These are phyloP conservation scores for Mormyrops boulengeri DNA, from an alignment of 2,797 vertebrate genomes.

Conservation along the genomic window DNA sequence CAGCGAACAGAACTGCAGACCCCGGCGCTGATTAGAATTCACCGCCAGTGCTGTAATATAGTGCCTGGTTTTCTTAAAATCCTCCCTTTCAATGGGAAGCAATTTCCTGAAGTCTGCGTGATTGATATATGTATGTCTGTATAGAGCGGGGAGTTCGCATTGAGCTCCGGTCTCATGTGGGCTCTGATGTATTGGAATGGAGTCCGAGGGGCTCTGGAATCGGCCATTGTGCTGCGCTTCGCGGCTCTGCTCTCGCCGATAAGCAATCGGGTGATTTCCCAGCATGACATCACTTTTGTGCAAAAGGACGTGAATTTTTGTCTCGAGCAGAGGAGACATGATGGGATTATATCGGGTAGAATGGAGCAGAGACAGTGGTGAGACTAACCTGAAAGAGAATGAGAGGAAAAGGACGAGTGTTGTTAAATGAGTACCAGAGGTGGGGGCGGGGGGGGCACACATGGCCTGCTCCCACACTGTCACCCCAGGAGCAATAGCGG, in stretches of 20 bases:
- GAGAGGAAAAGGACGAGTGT: neutral
- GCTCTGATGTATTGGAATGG: constrained; percentile 2
- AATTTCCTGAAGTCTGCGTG: neutral
- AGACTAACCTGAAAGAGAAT: neutral
- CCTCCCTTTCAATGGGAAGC: neutral
- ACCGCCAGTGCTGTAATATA: neutral
- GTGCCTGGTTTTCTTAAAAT: constrained; percentile 1
- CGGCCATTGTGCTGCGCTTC: neutral
- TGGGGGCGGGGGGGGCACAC: neutral
- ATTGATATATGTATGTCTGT: neutral
- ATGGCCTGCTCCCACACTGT: neutral
- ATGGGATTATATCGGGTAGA: constrained; percentile 2
- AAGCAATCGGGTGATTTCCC: constrained; percentile 17
- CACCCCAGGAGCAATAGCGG: neutral
- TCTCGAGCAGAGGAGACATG: neutral
- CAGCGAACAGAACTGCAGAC: neutral
- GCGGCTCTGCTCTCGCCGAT: neutral
- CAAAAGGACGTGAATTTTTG: constrained; percentile 4
- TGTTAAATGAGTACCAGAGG: neutral
- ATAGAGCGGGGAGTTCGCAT: neutral
- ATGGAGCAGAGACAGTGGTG: neutral
- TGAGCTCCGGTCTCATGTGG: neutral
- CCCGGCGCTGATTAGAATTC: neutral
- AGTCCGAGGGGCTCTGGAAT: neutral
- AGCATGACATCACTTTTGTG: neutral